Percentiles rank a stretch among this genome's conserved stretches.
Evolutionary conservation across 2,888 invertebrate species (phyloP).

Genomic region (Nephrocerus scutellatus): DNA sequence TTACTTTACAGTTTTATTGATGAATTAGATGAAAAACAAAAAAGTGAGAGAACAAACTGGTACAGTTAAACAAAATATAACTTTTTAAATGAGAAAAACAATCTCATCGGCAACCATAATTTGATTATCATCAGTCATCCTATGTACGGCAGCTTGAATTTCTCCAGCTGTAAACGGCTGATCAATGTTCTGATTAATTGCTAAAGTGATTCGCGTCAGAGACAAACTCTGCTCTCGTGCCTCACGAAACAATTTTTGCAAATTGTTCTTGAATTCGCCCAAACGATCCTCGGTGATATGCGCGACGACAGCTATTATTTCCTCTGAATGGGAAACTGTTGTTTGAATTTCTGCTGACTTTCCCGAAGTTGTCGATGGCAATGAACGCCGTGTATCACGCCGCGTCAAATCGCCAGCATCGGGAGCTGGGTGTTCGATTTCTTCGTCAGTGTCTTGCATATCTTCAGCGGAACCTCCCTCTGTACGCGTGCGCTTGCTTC

Average conservation of each 20-base stretch:
- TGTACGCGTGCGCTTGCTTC: slow-evolving; percentile 35
- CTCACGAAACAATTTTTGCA: slow-evolving; percentile 70
- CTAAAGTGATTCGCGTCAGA: slow-evolving; percentile 57
- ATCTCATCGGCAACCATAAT: slow-evolving; percentile 84
- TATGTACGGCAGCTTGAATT: slow-evolving; percentile 67
- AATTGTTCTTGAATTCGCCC: slow-evolving; percentile 61
- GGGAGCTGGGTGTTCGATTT: slow-evolving; percentile 35
- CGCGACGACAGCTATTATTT: slow-evolving; percentile 16
- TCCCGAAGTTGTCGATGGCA: slow-evolving; percentile 17
- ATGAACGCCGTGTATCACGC: slow-evolving; percentile 38
- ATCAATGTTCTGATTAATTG: slow-evolving; percentile 58
- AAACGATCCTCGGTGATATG: slow-evolving; percentile 50
- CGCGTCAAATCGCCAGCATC: slow-evolving; percentile 45
- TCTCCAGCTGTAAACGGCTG: slow-evolving; percentile 61
- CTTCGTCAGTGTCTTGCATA: slow-evolving; percentile 35
- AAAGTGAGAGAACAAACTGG: too few relatives aligned
- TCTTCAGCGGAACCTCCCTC: slow-evolving; percentile 20
- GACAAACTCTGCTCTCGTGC: slow-evolving; percentile 70
- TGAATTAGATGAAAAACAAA: too few relatives aligned
- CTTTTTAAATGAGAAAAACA: slow-evolving; percentile 76
- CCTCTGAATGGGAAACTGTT: slow-evolving; percentile 16
- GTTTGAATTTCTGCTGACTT: too few relatives aligned
- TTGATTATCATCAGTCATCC: slow-evolving; percentile 85
- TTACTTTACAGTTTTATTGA: too few relatives aligned
- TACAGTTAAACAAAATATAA: too few relatives aligned